A percentile compares a stretch with the other conserved stretches of the same genome.
Evolutionary conservation across 2,113 vertebrate genomes (phyloP).

Genomic region (Melanocharis versteri): DNA sequence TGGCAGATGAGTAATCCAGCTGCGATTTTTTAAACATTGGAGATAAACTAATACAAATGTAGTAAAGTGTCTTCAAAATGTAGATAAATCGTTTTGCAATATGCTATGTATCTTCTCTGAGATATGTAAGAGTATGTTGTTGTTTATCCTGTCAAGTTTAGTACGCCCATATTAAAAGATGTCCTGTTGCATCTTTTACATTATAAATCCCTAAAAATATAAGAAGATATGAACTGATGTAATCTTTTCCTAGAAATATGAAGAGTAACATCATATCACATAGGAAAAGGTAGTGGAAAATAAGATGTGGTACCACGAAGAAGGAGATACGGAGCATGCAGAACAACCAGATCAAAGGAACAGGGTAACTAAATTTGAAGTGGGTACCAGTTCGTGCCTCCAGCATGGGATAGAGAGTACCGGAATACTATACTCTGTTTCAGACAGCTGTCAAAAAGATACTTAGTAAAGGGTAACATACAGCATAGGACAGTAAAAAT

Average conservation of each 20-base stretch:
- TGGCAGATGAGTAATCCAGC: slow-evolving; percentile 30
- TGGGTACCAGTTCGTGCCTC: not conserved
- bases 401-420: not conserved
- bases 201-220: not conserved
- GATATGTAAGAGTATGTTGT: not conserved
- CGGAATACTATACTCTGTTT: not conserved
- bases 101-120: not conserved
- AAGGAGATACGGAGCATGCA: not conserved
- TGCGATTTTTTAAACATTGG: not conserved
- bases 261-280: not conserved
- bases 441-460: not conserved
- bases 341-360: not conserved
- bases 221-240: not conserved
- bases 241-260: not conserved
- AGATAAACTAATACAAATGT: slow-evolving; percentile 48
- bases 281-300: not conserved
- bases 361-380: not conserved
- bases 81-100: slow-evolving; percentile 44
- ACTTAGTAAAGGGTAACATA: not conserved
- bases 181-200: not conserved
- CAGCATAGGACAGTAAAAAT: not conserved
- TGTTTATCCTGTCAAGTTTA: slow-evolving; percentile 30
- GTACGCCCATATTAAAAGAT: not conserved
- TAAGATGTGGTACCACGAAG: not conserved
- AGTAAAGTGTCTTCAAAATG: slow-evolving; percentile 12